Evolutionary conservation across 2,888 invertebrate species (phyloP), one percentile per base, ranked within the genome.

Genomic region (Dugesia japonica): DNA sequence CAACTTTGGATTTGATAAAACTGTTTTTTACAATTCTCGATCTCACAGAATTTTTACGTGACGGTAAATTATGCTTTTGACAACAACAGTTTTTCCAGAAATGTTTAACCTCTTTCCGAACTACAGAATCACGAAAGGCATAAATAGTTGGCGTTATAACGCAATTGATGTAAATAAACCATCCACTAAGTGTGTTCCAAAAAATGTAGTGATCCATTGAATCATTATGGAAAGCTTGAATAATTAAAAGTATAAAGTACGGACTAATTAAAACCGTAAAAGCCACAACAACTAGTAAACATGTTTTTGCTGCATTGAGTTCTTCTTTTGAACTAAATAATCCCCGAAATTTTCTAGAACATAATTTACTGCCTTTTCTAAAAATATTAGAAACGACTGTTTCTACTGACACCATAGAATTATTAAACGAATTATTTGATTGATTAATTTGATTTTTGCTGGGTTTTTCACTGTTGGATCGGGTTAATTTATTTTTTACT

Each of bases 71-170:
- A n/a, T 56, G 4, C n/a, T 56, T n/a, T 56, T 56, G n/a, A 56
- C 56, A 23, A 7, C 4, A n/a, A 56, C 23, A 56, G 17, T 56
- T n/a, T 23, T n/a, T 56, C 56, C 56, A 56, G 4, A 56, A 56
- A 56, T 56, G 56, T n/a, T 56, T 56, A 56, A 56, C 56, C 17
- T 56, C 56, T 23, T 56, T 56, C n/a, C 56, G 56, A 56, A 56
- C 56, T 1, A 56, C 56, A 56, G 56, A 56, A 56, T 56, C 56
- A 13, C 56, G 56, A 20, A n/a, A 23, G 23, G 17, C 56, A n/a
- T 56, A 56, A 56, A 56, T 56, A 1, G 56, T n/a, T 13, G 56
- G 56, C n/a, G 56, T 56, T 13, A 56, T 56, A n/a, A 56, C 23
- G 23, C 56, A 56, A 56, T 56, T 56, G n/a, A 56, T 20, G 17